Percentiles rank a stretch among this genome's conserved stretches.
Conservation (phyloP, 2,797 vertebrate species). For the Muraenolepis orangiensis region DNA sequence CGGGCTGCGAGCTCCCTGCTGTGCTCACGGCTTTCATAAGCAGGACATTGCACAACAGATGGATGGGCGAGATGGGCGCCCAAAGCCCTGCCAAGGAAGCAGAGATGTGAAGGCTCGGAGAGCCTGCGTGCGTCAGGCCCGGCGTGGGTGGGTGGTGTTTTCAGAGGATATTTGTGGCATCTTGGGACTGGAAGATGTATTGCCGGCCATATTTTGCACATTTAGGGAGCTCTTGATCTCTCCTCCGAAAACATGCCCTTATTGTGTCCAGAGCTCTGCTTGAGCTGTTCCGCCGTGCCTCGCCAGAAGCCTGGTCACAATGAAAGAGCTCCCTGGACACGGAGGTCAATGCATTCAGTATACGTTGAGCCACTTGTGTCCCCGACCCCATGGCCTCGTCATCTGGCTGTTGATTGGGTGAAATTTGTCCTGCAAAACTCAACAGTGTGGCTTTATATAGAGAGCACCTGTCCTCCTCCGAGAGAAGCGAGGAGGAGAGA, state of each 20-base stretch:
- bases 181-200: background rate
- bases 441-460: background rate
- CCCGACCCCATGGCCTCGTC: background rate
- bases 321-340: background rate
- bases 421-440: background rate
- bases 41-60: constrained; percentile 28
- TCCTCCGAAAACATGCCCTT: background rate
- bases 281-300: background rate
- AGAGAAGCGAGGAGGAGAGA: background rate
- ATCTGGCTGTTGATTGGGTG: background rate
- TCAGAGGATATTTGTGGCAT: background rate
- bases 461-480: background rate
- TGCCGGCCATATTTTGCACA: background rate
- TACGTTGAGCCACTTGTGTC: background rate
- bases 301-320: background rate
- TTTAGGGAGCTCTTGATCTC: background rate
- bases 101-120: background rate
- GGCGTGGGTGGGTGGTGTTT: background rate
- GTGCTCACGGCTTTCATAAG: background rate
- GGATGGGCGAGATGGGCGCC: constrained; percentile 20
- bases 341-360: background rate
- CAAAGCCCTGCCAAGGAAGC: background rate
- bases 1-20: background rate
- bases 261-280: background rate
- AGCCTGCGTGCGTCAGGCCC: background rate